Percentiles rank a stretch among this genome's conserved stretches.
Evolutionary conservation across 2,797 vertebrate species (phyloP).

Genomic region (Enteromius treurensis): DNA sequence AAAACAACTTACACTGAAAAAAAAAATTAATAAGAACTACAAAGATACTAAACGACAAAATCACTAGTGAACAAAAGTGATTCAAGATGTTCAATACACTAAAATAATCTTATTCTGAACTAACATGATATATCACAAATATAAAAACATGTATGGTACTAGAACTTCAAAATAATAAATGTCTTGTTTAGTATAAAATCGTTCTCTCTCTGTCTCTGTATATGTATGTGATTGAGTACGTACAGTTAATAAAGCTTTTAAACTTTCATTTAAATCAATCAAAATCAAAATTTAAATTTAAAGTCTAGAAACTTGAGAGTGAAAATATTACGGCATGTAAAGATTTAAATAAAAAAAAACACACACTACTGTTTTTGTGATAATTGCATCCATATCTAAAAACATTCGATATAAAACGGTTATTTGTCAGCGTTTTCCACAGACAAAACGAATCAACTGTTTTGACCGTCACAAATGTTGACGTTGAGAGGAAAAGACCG

Average conservation of each 20-base stretch:
- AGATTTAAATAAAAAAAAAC: too few relatives aligned
- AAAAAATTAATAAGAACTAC: too few relatives aligned
- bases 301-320: too few relatives aligned
- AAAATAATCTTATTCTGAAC: neutral
- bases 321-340: too few relatives aligned
- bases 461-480: neutral
- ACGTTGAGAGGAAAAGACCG: neutral
- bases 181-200: too few relatives aligned
- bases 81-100: neutral
- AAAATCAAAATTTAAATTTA: too few relatives aligned
- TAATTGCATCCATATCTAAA: neutral
- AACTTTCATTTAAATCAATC: too few relatives aligned
- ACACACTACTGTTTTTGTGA: neutral
- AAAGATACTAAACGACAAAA: too few relatives aligned
- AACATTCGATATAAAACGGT: neutral
- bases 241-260: too few relatives aligned
- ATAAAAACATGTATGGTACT: neutral
- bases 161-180: too few relatives aligned
- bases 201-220: too few relatives aligned
- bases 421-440: neutral
- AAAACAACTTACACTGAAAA: neutral
- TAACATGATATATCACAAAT: neutral
- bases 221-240: too few relatives aligned
- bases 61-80: neutral
- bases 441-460: neutral